These are phyloP conservation scores for Genyomyrus donnyi DNA, from an alignment of 2,113 vertebrate species.

Conservation along the genomic window DNA sequence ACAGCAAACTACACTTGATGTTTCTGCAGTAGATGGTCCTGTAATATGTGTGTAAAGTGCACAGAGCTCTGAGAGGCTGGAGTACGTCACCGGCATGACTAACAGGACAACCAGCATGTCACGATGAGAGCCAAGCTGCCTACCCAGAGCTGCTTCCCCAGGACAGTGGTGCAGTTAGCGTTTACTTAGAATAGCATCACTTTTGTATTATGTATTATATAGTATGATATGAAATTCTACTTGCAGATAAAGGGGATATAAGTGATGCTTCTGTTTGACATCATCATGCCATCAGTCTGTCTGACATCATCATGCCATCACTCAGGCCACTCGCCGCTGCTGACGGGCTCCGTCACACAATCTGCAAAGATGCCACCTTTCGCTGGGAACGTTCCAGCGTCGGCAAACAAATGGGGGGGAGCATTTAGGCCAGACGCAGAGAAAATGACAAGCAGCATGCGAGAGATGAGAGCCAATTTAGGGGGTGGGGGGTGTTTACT, in stretches of 20 bases:
- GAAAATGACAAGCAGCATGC: conserved; percentile 17
- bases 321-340: background rate
- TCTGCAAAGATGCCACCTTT: background rate
- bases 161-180: background rate
- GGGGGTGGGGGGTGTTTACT: conserved; percentile 14
- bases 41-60: background rate
- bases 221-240: background rate
- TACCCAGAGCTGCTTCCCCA: background rate
- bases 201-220: background rate
- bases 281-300: background rate
- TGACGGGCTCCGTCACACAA: background rate
- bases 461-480: conserved; percentile 21
- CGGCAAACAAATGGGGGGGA: background rate
- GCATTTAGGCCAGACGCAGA: background rate
- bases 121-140: background rate
- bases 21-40: background rate
- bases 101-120: background rate
- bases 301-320: background rate
- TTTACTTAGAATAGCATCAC: background rate
- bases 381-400: background rate
- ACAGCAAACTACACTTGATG: background rate
- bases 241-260: background rate
- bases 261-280: background rate
- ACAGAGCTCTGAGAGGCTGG: background rate
- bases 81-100: background rate